phyloP scores from a whole-genome alignment of 2,797 vertebrate genomes.

The Pterois miles region DNA sequence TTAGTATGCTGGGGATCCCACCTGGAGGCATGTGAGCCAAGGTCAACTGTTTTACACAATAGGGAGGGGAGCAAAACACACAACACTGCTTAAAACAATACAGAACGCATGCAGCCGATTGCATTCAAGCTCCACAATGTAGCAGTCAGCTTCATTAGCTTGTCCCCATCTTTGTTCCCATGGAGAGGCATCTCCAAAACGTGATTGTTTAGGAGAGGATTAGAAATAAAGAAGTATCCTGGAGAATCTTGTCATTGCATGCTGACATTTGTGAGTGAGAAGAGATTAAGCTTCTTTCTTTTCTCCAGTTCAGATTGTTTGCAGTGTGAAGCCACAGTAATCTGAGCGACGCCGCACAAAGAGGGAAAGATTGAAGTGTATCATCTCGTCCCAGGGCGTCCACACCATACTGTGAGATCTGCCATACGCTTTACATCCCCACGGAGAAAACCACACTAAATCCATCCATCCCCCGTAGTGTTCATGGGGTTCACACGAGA shows the following conservation, averaged over 20 bases:
- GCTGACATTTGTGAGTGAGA: constrained; percentile 51
- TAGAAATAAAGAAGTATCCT: constrained; percentile 59
- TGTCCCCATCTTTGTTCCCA: constrained; percentile 58
- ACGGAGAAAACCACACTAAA: constrained; percentile 60
- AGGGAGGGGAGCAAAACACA: constrained; percentile 49
- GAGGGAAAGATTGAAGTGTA: constrained; percentile 59
- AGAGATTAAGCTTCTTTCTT: constrained; percentile 38
- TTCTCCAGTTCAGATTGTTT: constrained; percentile 39
- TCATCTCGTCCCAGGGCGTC: constrained; percentile 61
- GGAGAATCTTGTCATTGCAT: constrained; percentile 49
- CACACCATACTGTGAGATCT: constrained; percentile 62
- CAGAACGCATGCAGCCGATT: constrained; percentile 34
- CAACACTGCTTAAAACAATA: constrained; percentile 52
- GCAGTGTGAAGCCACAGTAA: constrained; percentile 53
- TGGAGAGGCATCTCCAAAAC: constrained; percentile 25
- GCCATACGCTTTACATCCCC: constrained; percentile 52
- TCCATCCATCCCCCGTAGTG: constrained; percentile 57
- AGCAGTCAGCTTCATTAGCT: constrained; percentile 48
- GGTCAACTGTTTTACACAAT: constrained; percentile 74
- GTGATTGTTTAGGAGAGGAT: constrained; percentile 65
- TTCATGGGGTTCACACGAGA: constrained; percentile 47
- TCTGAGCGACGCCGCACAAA: constrained; percentile 55
- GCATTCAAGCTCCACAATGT: constrained; percentile 30
- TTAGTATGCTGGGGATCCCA: constrained; percentile 76
- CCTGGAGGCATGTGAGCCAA: constrained; percentile 76